Conservation (phyloP, 2,113 vertebrate genomes). For the Lathamus discolor region DNA sequence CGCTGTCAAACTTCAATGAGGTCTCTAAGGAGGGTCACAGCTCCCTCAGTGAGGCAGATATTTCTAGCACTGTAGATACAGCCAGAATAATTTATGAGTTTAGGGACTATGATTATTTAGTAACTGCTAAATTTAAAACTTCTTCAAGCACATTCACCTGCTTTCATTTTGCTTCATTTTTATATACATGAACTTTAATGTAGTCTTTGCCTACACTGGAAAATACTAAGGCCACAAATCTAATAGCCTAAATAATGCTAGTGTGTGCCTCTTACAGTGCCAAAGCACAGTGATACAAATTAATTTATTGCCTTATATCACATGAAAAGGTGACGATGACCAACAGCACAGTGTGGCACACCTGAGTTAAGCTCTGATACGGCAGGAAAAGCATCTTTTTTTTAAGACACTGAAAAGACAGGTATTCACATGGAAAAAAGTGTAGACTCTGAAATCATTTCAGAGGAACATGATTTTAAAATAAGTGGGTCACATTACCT, state of each 20-base stretch:
- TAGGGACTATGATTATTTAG: background rate
- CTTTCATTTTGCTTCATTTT: background rate
- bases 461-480: background rate
- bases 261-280: background rate
- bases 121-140: background rate
- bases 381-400: background rate
- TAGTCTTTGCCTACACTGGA: background rate
- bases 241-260: background rate
- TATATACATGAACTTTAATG: background rate
- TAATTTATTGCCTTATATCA: background rate
- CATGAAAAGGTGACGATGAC: background rate
- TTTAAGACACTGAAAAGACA: background rate
- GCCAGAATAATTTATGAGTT: background rate
- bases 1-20: background rate
- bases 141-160: background rate
- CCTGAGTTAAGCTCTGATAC: background rate
- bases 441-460: background rate
- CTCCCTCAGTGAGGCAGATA: background rate
- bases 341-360: rapidly evolving
- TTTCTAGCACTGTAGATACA: background rate
- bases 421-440: background rate
- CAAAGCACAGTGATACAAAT: background rate
- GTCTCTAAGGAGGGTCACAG: background rate
- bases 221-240: background rate
- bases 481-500: background rate